Evolutionary conservation across 2,113 vertebrate genomes (phyloP).

Genomic region (Syrmaticus mikado): DNA sequence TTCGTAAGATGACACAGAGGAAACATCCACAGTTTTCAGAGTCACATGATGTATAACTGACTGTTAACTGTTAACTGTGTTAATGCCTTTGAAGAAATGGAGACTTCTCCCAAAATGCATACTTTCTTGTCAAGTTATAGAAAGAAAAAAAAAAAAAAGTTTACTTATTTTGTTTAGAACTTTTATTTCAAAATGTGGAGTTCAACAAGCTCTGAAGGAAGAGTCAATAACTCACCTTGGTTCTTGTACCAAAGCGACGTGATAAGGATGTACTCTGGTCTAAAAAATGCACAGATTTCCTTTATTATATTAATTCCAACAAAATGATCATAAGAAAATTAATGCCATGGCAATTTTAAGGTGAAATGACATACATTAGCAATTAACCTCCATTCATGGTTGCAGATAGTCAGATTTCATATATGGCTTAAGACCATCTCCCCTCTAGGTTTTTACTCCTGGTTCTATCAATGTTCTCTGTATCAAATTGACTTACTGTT

Average conservation of each 20-base stretch:
- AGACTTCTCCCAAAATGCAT: neutral
- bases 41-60: neutral
- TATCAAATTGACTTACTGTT: neutral
- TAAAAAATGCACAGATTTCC: neutral
- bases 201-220: neutral
- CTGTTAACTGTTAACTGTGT: neutral
- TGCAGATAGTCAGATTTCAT: neutral
- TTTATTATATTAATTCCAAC: neutral
- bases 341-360: neutral
- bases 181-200: neutral
- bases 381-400: neutral
- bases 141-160: neutral
- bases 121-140: neutral
- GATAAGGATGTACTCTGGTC: neutral
- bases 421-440: neutral
- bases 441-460: constrained; percentile 16
- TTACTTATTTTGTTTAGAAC: neutral
- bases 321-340: neutral
- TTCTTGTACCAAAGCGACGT: neutral
- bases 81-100: neutral
- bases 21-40: neutral
- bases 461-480: neutral
- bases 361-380: neutral
- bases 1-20: neutral
- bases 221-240: neutral